Evolutionary conservation across 2,113 vertebrate genomes (phyloP).

Genomic region (Dipodomys ordii): DNA sequence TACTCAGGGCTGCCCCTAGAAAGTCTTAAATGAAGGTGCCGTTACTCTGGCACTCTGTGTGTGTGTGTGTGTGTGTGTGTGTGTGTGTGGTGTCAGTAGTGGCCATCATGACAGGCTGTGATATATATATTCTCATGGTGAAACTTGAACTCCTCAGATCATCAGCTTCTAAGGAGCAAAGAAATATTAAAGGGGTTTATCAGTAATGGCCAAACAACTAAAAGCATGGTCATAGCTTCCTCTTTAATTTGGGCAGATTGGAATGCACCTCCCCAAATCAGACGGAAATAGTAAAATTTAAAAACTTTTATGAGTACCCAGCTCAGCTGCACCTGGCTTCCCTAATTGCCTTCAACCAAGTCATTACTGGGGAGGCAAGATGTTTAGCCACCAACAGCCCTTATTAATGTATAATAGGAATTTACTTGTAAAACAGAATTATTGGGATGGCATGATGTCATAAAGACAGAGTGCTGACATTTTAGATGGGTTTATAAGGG

Average conservation of each 20-base stretch:
- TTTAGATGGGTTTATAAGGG: slow-evolving; percentile 89
- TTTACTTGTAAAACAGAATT: slow-evolving; percentile 92
- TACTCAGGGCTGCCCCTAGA: slow-evolving; percentile 45
- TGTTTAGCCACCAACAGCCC: slow-evolving; percentile 90
- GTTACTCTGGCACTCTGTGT: neutral
- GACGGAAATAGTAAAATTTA: slow-evolving; percentile 97
- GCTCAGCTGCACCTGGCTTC: slow-evolving; percentile 94
- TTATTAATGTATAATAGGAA: slow-evolving; percentile 92
- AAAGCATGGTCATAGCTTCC: slow-evolving; percentile 88
- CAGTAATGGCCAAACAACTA: slow-evolving; percentile 84
- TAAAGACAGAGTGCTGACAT: slow-evolving; percentile 91
- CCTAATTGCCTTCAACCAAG: slow-evolving; percentile 95
- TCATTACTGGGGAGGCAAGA: slow-evolving; percentile 89
- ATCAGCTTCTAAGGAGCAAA: slow-evolving; percentile 51
- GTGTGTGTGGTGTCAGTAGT: neutral
- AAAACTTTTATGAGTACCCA: slow-evolving; percentile 94
- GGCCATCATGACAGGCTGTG: slow-evolving; percentile 31
- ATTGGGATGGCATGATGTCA: slow-evolving; percentile 90
- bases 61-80: neutral
- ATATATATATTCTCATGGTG: slow-evolving; percentile 28
- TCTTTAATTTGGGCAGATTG: slow-evolving; percentile 92
- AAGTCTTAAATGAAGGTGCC: slow-evolving; percentile 66
- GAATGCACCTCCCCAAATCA: slow-evolving; percentile 90
- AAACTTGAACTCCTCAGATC: slow-evolving; percentile 64
- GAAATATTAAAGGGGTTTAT: slow-evolving; percentile 61